Conservation (phyloP, 2,888 invertebrate species). For the Dryomyza anilis region DNA sequence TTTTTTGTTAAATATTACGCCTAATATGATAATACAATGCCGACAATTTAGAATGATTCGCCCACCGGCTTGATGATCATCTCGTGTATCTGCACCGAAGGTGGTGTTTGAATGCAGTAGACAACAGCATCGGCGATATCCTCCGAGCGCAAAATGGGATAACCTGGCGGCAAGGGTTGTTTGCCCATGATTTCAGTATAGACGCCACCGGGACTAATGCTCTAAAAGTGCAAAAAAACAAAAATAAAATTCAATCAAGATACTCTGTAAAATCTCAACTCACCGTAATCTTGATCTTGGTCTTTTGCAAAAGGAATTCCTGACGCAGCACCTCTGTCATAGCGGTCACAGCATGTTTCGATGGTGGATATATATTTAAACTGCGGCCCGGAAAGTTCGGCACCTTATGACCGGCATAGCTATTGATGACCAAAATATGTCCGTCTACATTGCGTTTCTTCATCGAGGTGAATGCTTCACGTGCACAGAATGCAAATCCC, state of each 20-base stretch:
- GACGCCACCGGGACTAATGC: slow-evolving; percentile 52
- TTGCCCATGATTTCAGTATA: slow-evolving; percentile 47
- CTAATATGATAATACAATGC: too few species aligned
- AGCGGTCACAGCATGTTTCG: slow-evolving; percentile 51
- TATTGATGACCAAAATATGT: slow-evolving; percentile 62
- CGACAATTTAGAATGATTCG: slow-evolving; percentile 41
- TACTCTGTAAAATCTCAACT: too few species aligned
- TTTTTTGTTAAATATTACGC: too few species aligned
- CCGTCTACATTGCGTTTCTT: slow-evolving; percentile 50
- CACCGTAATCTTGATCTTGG: slow-evolving; percentile 42
- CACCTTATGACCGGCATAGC: slow-evolving; percentile 41
- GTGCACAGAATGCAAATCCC: slow-evolving; percentile 59
- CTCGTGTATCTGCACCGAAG: slow-evolving; percentile 51
- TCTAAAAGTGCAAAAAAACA: too few species aligned
- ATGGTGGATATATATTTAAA: slow-evolving; percentile 43
- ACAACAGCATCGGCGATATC: slow-evolving; percentile 51
- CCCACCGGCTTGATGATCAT: slow-evolving; percentile 50
- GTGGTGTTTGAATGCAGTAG: slow-evolving; percentile 50
- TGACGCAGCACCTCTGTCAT: slow-evolving; percentile 49
- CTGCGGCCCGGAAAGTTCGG: slow-evolving; percentile 27
- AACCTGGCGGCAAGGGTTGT: too few species aligned
- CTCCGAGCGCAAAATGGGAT: slow-evolving; percentile 41
- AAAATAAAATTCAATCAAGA: too few species aligned
- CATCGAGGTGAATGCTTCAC: slow-evolving; percentile 62
- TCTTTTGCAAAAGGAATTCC: slow-evolving; percentile 43